Conservation (phyloP, 2,888 invertebrate species). For the Aphidius colemani region DNA sequence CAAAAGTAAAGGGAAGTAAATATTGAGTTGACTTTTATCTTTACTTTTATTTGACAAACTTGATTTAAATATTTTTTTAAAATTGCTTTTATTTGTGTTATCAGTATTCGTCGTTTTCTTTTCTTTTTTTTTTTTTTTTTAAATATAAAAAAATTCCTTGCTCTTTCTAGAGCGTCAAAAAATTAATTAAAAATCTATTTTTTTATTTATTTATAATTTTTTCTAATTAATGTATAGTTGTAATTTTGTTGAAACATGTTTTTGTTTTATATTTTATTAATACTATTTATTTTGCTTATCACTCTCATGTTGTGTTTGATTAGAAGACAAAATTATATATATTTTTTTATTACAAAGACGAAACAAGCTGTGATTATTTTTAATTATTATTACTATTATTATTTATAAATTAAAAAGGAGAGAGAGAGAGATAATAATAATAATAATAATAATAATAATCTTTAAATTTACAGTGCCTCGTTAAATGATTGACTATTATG, state of each 20-base stretch:
- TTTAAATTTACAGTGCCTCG: not conserved
- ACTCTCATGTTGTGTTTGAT: slow-evolving; percentile 1
- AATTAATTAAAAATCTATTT: slow-evolving; percentile 17
- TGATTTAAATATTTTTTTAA: slow-evolving; percentile 27
- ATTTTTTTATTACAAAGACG: too few relatives aligned
- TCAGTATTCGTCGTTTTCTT: slow-evolving; percentile 1
- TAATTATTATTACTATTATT: slow-evolving; percentile 3
- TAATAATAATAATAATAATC: too few relatives aligned
- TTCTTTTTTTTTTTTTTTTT: slow-evolving; percentile 20
- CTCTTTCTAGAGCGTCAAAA: slow-evolving; percentile 13
- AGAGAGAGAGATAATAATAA: too few relatives aligned
- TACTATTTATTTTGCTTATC: not conserved
- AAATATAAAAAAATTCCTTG: slow-evolving; percentile 20
- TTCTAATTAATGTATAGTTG: too few relatives aligned
- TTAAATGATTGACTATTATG: slow-evolving; percentile 22
- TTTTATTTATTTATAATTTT: not conserved
- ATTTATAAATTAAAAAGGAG: not conserved
- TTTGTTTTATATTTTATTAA: not conserved
- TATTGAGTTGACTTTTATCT: too few relatives aligned
- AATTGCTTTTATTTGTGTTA: slow-evolving; percentile 31
- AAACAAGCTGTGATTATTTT: too few relatives aligned
- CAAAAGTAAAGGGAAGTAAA: too few relatives aligned
- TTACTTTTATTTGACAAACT: too few relatives aligned
- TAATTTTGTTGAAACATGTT: slow-evolving; percentile 19
- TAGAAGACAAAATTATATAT: not conserved